Base-by-base conservation (phyloP, 1,140 invertebrate species). In the Oreohelix idahoensis region DNA sequence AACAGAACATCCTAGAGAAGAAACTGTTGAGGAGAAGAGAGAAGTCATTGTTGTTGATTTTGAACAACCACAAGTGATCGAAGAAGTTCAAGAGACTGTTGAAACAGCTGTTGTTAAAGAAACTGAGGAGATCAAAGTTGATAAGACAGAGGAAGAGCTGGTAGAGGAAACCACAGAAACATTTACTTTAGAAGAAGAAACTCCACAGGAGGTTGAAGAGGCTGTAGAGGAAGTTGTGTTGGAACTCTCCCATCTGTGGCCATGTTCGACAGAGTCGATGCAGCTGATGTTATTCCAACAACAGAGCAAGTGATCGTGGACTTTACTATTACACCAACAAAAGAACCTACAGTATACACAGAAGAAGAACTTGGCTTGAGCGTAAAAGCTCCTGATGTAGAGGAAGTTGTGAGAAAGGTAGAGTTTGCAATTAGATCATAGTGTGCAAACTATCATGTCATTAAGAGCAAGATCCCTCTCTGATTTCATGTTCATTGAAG, bases 361-460 rank as follows among this genome's bases (percentile, higher is more conserved):
- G 71, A 74, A 39, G 85, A 76, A 23, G 71, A 86, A 69, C 38
- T 85, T 38, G 49, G 51, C 26, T 81, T 85, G 74, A 71, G 85
- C 29, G 69, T 58, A 32, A n/a, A 70, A 83, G 26, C 49, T 38
- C 70, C 63, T 74, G 83, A 74, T 23, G 70, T 32, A 32, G 63
- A 38, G 76, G 81, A 77, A 85, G 77, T 84, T 63, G 49, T 83
- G 53, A 82, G 84, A 35, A 79, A 82, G 58, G 85, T 79, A 81
- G 87, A 75, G 79, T 80, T 71, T 49, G 39, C 69, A 58, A 4
- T 58, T 20, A 66, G 49, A 58, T 75, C 73, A 83, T 76, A 5
- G 58, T 75, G 51, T 76, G 71, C 15, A 74, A 17, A 76, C 36
- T 63, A 38, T 81, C 69, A 73, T 20, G n/a, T 1, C 32, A 11